These are phyloP conservation scores for Dendrolimus punctatus DNA, from an alignment of 1,140 invertebrate species.

Conservation along the genomic window DNA sequence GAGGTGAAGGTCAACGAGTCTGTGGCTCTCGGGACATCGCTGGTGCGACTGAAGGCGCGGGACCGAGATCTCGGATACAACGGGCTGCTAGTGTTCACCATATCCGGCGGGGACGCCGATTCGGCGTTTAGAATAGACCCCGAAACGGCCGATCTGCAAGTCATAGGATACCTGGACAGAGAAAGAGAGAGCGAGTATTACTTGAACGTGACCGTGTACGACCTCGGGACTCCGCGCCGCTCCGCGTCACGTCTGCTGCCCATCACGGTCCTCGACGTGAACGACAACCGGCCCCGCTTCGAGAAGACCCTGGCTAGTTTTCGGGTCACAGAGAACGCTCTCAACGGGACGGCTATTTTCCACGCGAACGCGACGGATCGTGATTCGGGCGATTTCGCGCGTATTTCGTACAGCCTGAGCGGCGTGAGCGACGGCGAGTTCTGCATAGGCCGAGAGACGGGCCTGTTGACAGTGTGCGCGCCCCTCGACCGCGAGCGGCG, in stretches of 20 bases:
- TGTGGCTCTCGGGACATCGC: slow-evolving; percentile 81
- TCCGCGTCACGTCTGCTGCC: slow-evolving; percentile 82
- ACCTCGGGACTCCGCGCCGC: slow-evolving; percentile 87
- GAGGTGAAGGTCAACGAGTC: slow-evolving; percentile 92
- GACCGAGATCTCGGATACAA: slow-evolving; percentile 94
- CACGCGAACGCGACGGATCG: slow-evolving; percentile 89
- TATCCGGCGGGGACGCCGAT: slow-evolving; percentile 89
- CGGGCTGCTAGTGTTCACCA: slow-evolving; percentile 89
- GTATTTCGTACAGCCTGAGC: slow-evolving; percentile 83
- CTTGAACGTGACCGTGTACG: slow-evolving; percentile 91
- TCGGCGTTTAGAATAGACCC: slow-evolving; percentile 92
- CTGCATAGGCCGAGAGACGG: slow-evolving; percentile 82
- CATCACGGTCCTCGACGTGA: slow-evolving; percentile 86
- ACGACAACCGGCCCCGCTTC: slow-evolving; percentile 91
- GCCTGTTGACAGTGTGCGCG: slow-evolving; percentile 83
- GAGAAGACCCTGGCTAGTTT: slow-evolving; percentile 87
- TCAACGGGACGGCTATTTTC: slow-evolving; percentile 89
- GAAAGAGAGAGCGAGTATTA: slow-evolving; percentile 88
- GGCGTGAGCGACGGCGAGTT: slow-evolving; percentile 88
- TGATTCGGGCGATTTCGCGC: slow-evolving; percentile 87
- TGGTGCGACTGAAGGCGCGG: slow-evolving; percentile 82
- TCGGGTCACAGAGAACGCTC: slow-evolving; percentile 86
- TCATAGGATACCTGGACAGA: slow-evolving; percentile 90
- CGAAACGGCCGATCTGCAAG: slow-evolving; percentile 86
- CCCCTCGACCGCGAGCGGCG: slow-evolving; percentile 88